A percentile compares a stretch with the other conserved stretches of the same genome.
Conservation (phyloP, 2,113 vertebrate species). For the Anguilla japonica region DNA sequence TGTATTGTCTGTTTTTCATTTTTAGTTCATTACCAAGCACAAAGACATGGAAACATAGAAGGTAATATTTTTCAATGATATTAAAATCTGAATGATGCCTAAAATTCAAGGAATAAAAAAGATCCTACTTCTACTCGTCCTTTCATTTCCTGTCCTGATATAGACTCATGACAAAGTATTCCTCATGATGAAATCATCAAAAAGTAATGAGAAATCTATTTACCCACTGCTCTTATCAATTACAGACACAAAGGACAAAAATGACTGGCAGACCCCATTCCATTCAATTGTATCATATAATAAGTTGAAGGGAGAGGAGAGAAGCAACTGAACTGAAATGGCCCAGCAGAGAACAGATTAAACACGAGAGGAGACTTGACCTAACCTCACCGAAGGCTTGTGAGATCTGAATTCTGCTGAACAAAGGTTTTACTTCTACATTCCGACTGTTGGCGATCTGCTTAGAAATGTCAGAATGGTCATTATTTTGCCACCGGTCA, state of each 20-base stretch:
- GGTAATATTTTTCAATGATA: constrained; percentile 21
- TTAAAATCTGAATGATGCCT: neutral
- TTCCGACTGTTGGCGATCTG: neutral
- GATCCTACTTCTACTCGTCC: neutral
- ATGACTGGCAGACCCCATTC: neutral
- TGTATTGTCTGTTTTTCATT: neutral
- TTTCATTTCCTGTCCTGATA: neutral
- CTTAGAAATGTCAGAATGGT: constrained; percentile 26
- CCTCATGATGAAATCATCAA: neutral
- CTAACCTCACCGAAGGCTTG: neutral
- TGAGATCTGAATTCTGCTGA: neutral
- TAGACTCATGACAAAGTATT: neutral
- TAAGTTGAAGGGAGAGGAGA: neutral
- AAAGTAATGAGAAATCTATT: neutral
- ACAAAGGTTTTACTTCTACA: constrained; percentile 18
- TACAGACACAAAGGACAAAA: neutral
- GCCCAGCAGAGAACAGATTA: neutral
- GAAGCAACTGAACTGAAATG: neutral
- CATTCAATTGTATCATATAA: constrained; percentile 13
- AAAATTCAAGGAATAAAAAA: constrained; percentile 17
- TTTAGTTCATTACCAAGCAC: constrained; percentile 30
- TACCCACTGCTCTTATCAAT: constrained; percentile 15
- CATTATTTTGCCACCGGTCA: neutral
- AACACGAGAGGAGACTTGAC: neutral
- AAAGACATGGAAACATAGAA: constrained; percentile 19